Evolutionary conservation across 37 sponge, comb jelly and placozoan genomes (phyloP), one percentile per base, ranked within the genome.

Genomic region (Axinella damicornis): DNA sequence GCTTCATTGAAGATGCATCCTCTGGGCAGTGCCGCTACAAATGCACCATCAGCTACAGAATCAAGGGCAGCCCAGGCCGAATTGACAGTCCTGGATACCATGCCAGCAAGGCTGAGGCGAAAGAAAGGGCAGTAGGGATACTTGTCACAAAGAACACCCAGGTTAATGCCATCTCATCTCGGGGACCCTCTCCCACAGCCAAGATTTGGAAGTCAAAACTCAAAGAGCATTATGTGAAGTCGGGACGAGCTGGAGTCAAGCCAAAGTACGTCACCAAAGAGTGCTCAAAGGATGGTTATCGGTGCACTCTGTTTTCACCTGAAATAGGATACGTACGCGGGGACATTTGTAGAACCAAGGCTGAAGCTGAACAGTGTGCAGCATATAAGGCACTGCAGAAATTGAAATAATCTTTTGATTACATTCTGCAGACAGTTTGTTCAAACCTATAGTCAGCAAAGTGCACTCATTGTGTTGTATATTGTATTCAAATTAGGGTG

Each of bases 331-430:
- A 62, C 17, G 18, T 65, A 25, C 1, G 12, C 21, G 80, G 78
- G 0, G 64, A 61, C 5, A 5, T 62, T 0, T 14, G 52, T 62
- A 2, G 16, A 2, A 64, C 25, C 4, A 64, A 38, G 41, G 19
- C 60, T 39, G 78, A 78, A 5, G 63, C 65, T 39, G 63, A 61
- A 61, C 78, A 78, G 19, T 40, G 13, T 66, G 80, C 80, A 52
- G 80, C 67, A 39, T 53, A 79, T 12, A 79, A 40, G 24, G 67
- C 52, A 9, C 46, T 60, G 13, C 46, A 46, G 9, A 46, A 46
- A 9, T 46, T 46, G n/a, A n/a, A n/a, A n/a, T n/a, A n/a, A n/a
- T n/a, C n/a, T n/a, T n/a, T n/a, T n/a, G n/a, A n/a, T n/a, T n/a
- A n/a, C n/a, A n/a, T n/a, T n/a, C n/a, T n/a, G n/a, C n/a, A n/a